Percentiles rank a stretch among this genome's conserved stretches.
These are phyloP conservation scores for Drosophila burlai DNA, from an alignment of 1,140 invertebrate genomes.

Conservation along the genomic window DNA sequence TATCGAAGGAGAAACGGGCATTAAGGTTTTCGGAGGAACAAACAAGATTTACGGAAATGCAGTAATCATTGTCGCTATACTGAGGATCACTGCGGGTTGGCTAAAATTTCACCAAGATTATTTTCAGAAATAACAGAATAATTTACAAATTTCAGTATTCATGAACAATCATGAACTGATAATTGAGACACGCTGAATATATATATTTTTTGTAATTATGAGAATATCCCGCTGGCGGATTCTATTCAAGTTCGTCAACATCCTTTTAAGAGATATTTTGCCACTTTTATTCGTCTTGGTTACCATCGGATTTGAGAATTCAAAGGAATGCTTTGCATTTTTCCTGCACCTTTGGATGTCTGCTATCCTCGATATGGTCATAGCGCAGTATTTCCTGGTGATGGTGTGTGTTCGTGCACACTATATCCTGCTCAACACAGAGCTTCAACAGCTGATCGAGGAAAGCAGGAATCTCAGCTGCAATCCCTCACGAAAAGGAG, in stretches of 20 bases:
- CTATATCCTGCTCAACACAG: neutral
- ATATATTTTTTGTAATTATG: neutral
- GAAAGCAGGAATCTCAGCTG: neutral
- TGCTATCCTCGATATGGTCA: neutral
- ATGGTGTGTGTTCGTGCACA: neutral
- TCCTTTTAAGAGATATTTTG: accelerated
- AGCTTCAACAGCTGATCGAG: neutral
- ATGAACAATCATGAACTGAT: too few species aligned
- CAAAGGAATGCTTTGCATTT: neutral
- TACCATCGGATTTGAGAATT: accelerated
- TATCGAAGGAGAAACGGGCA: accelerated
- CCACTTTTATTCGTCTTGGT: accelerated
- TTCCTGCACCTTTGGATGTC: neutral
- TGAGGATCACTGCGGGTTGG: neutral
- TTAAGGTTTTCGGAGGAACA: accelerated
- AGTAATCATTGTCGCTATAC: accelerated
- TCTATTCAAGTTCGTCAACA: neutral
- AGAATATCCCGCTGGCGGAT: neutral
- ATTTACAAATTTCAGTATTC: too few species aligned
- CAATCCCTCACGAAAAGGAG: neutral
- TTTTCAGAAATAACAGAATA: too few species aligned
- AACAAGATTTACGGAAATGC: neutral
- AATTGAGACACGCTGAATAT: too few species aligned
- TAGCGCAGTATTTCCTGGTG: neutral
- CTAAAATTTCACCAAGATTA: neutral